Evolutionary conservation across 1,140 invertebrate genomes (phyloP).

Genomic region (Macrotrachela quadricornifera): DNA sequence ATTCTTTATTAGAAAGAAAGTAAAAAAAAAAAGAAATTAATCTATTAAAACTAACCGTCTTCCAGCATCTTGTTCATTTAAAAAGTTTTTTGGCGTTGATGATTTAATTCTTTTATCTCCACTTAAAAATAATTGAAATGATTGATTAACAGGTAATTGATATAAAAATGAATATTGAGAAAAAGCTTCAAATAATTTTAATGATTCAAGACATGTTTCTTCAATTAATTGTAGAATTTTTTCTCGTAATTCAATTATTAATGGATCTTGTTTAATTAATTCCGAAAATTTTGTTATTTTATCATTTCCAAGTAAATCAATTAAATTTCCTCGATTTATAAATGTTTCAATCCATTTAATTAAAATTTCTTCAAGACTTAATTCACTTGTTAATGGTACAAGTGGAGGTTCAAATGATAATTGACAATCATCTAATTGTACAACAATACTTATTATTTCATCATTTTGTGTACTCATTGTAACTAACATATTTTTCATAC

Average conservation of each 20-base stretch:
- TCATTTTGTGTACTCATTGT: conserved; percentile 11
- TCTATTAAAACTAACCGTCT: background rate
- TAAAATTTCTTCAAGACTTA: conserved; percentile 6
- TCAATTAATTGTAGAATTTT: conserved; percentile 22
- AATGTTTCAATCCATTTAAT: conserved; percentile 7
- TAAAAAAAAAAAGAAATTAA: background rate
- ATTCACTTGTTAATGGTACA: conserved; percentile 2
- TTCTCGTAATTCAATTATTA: conserved; percentile 18
- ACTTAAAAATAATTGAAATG: conserved; percentile 23
- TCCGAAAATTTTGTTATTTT: conserved; percentile 10
- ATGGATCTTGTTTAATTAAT: conserved; percentile 22
- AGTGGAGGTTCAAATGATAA: conserved; percentile 1
- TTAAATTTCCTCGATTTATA: conserved; percentile 3
- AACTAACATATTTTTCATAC: conserved; percentile 23
- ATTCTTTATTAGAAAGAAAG: too few relatives aligned
- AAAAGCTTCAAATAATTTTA: conserved; percentile 20
- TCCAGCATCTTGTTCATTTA: background rate
- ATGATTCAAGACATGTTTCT: conserved; percentile 23
- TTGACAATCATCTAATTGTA: background rate
- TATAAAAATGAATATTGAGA: conserved; percentile 25
- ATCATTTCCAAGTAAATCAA: conserved; percentile 7
- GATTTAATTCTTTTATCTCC: conserved; percentile 10
- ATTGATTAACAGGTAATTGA: conserved; percentile 26
- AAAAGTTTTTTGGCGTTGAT: background rate
- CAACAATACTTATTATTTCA: too few relatives aligned